Evolutionary conservation across 2,113 vertebrate genomes (phyloP).

Genomic region (Calyptomena viridis): DNA sequence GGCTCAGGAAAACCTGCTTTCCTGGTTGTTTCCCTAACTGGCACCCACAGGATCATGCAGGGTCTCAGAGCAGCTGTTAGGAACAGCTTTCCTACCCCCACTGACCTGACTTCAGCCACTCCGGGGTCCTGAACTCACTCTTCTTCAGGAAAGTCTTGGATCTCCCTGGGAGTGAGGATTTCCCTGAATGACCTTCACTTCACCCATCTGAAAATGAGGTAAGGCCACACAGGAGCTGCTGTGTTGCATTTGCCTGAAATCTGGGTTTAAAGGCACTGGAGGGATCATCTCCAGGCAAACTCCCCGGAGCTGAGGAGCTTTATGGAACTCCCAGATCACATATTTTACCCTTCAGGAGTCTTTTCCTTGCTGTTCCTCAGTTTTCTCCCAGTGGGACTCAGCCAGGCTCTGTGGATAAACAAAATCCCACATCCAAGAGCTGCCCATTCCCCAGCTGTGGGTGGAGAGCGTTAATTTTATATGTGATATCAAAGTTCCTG

Average conservation of each 20-base stretch:
- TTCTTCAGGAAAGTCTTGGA: not conserved
- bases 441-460: not conserved
- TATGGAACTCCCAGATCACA: not conserved
- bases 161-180: not conserved
- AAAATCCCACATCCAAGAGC: not conserved
- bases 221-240: not conserved
- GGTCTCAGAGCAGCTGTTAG: not conserved
- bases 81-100: not conserved
- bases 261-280: fast-evolving
- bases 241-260: fast-evolving
- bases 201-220: not conserved
- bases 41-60: not conserved
- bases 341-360: not conserved
- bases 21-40: too few species aligned
- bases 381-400: not conserved
- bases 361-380: not conserved
- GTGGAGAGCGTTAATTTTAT: not conserved
- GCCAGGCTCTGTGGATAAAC: not conserved
- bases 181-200: not conserved
- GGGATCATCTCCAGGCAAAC: not conserved
- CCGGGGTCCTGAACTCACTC: not conserved
- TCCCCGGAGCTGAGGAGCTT: not conserved
- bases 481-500: not conserved
- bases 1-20: not conserved
- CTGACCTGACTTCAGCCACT: not conserved